phyloP scores from a whole-genome alignment of 2,113 vertebrate species.

The Dasyornis broadbenti region DNA sequence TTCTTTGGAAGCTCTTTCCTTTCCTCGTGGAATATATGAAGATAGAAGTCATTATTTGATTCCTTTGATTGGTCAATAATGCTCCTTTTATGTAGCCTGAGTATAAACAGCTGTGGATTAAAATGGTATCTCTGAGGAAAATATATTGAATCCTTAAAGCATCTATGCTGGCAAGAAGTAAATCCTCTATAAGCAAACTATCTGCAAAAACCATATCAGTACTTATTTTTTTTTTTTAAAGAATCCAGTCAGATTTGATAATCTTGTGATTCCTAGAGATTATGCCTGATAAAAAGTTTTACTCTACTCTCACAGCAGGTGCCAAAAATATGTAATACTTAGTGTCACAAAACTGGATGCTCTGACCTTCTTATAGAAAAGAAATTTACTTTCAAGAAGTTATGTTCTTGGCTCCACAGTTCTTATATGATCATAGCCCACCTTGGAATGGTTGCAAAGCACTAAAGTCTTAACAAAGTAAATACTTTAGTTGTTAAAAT shows the following conservation, averaged over 20 bases:
- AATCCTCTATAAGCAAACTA: not conserved
- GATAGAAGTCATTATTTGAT: not conserved
- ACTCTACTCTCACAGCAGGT: not conserved
- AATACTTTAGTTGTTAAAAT: not conserved
- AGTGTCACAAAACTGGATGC: not conserved
- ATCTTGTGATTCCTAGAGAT: not conserved
- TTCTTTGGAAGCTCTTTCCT: not conserved
- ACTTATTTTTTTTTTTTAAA: not conserved
- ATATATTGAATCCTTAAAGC: not conserved
- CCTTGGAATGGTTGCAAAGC: not conserved
- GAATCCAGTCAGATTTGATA: not conserved
- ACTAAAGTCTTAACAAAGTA: not conserved
- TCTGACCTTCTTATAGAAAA: not conserved
- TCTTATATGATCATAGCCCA: not conserved
- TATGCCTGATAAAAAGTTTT: not conserved
- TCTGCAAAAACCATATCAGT: not conserved
- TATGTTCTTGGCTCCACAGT: not conserved
- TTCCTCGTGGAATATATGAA: not conserved
- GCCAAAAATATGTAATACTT: not conserved
- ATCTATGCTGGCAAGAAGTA: not conserved
- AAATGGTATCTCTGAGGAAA: not conserved
- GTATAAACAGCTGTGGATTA: not conserved
- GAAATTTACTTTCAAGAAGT: not conserved
- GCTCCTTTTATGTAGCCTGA: not conserved
- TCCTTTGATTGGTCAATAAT: not conserved